phyloP scores from a whole-genome alignment of 1,140 invertebrate genomes.

The Drepana arcuata region DNA sequence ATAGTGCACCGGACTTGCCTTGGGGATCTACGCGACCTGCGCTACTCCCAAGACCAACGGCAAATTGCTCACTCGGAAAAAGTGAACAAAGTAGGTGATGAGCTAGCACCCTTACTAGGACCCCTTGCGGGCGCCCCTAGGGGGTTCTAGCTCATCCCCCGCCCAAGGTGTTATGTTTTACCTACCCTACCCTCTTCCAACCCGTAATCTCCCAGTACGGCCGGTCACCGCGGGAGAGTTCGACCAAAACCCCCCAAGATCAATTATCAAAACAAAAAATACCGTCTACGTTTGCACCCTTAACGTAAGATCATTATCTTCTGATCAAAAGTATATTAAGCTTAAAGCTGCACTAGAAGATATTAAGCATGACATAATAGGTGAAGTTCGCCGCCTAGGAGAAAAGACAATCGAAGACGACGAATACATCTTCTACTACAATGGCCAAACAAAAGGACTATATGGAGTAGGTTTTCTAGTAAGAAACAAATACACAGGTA shows the following conservation, averaged over 20 bases:
- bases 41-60: no score
- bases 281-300: conserved; percentile 18
- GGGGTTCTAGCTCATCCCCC: no score
- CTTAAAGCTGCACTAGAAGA: conserved; percentile 23
- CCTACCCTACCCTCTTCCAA: background rate
- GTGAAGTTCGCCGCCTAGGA: conserved; percentile 23
- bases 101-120: no score
- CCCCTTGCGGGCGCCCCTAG: no score
- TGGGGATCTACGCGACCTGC: no score
- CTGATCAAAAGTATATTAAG: conserved; percentile 18
- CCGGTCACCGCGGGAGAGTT: conserved; percentile 11
- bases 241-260: conserved; percentile 28
- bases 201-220: background rate
- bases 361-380: conserved; percentile 27
- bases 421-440: conserved; percentile 25
- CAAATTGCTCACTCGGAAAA: no score
- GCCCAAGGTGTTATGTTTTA: no score
- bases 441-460: conserved; percentile 24
- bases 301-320: conserved; percentile 23
- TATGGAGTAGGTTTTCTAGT: conserved; percentile 25
- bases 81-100: no score
- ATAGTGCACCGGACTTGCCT: no score
- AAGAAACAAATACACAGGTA: conserved; percentile 19
- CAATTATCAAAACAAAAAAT: conserved; percentile 9
- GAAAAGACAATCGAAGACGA: conserved; percentile 23